Conservation (phyloP, 2,888 invertebrate species). For the Podotricha telesiphe region DNA sequence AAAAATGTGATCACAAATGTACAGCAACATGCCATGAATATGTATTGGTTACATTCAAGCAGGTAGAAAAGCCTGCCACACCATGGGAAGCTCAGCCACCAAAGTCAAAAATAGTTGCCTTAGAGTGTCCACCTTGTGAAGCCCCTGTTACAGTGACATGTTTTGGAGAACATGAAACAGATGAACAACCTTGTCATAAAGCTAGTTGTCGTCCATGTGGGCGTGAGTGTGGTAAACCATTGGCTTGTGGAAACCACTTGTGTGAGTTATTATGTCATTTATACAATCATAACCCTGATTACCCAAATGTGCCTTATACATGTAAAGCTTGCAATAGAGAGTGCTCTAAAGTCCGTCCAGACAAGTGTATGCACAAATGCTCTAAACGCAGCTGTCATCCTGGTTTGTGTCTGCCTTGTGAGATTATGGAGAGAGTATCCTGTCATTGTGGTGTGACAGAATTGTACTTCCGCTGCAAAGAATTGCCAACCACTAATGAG, state of each 20-base stretch:
- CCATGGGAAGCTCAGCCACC: constrained; percentile 86
- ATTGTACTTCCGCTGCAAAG: constrained; percentile 89
- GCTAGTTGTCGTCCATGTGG: constrained; percentile 91
- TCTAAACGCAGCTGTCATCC: constrained; percentile 87
- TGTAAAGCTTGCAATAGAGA: constrained; percentile 75
- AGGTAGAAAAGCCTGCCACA: constrained; percentile 84
- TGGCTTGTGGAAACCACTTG: constrained; percentile 91
- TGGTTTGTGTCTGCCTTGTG: constrained; percentile 90
- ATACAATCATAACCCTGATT: constrained; percentile 54
- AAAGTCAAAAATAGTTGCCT: constrained; percentile 74
- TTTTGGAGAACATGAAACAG: constrained; percentile 88
- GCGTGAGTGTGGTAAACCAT: constrained; percentile 87
- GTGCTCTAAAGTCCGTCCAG: constrained; percentile 86
- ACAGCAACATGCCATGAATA: constrained; percentile 89
- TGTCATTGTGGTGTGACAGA: constrained; percentile 94
- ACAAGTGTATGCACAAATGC: constrained; percentile 90
- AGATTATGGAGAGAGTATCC: constrained; percentile 85
- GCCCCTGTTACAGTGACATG: constrained; percentile 88
- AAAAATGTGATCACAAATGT: constrained; percentile 88
- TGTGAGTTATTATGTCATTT: constrained; percentile 90
- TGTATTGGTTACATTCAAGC: constrained; percentile 85
- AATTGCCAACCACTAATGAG: constrained; percentile 82
- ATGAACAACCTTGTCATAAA: constrained; percentile 87
- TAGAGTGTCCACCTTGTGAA: constrained; percentile 89
- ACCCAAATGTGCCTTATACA: constrained; percentile 75